Conservation (phyloP, 2,113 vertebrate genomes). For the Scortum barcoo region DNA sequence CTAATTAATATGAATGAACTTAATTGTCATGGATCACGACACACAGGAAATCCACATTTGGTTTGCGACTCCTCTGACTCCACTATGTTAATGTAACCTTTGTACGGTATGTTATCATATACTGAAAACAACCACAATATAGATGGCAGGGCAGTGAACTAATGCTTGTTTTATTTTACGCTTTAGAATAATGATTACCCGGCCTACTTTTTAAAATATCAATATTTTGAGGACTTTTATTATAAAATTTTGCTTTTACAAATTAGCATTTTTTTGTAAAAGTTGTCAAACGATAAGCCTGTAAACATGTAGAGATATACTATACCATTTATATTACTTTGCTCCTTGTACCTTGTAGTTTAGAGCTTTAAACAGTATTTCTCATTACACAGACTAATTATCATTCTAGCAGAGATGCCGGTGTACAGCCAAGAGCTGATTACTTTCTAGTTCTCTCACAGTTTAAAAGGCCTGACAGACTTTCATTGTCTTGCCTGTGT, state of each 20-base stretch:
- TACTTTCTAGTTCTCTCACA: background rate
- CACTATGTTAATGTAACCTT: conserved; percentile 85
- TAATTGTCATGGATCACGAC: conserved; percentile 82
- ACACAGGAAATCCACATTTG: conserved; percentile 65
- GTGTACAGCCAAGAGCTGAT: conserved; percentile 4
- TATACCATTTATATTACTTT: background rate
- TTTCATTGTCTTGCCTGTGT: conserved; percentile 8
- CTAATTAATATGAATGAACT: conserved; percentile 78
- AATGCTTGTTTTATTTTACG: conserved; percentile 29
- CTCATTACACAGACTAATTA: conserved; percentile 2
- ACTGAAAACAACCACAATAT: conserved; percentile 46
- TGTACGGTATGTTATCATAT: conserved; percentile 62
- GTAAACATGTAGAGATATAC: background rate
- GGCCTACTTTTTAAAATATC: conserved; percentile 4
- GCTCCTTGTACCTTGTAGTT: background rate
- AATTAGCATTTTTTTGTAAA: background rate
- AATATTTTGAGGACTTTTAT: conserved; percentile 5
- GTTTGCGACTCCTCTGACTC: conserved; percentile 48
- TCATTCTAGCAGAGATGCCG: background rate
- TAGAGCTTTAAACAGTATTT: background rate
- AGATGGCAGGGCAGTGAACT: conserved; percentile 11
- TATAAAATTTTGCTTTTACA: background rate
- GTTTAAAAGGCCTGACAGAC: conserved; percentile 25
- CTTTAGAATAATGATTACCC: conserved; percentile 10
- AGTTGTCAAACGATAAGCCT: background rate